These are phyloP conservation scores for Oophaga pumilio DNA, from an alignment of 2,113 vertebrate genomes.

Conservation along the genomic window DNA sequence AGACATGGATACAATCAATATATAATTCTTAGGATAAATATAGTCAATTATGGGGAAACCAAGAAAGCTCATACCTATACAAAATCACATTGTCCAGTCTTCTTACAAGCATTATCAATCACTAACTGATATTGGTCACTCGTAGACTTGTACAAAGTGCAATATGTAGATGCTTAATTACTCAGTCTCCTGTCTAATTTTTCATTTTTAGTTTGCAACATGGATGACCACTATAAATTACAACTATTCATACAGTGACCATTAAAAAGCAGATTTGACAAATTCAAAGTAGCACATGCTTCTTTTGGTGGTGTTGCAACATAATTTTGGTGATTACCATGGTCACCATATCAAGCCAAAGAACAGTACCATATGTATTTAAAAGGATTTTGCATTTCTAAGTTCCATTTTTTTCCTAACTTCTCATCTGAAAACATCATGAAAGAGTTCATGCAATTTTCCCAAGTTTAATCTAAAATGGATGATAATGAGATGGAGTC, in stretches of 20 bases:
- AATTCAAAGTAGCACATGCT: neutral
- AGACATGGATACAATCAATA: neutral
- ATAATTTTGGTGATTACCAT: neutral
- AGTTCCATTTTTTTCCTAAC: slow-evolving; percentile 39
- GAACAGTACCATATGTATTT: slow-evolving; percentile 62
- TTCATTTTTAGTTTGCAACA: neutral
- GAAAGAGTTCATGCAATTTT: slow-evolving; percentile 67
- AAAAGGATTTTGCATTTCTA: slow-evolving; percentile 59
- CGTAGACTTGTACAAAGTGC: neutral
- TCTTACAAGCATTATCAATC: neutral
- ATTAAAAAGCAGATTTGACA: too few relatives aligned
- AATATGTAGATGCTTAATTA: neutral
- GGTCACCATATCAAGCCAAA: neutral
- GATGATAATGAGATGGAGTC: slow-evolving; percentile 62
- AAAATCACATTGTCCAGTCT: neutral
- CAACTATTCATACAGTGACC: neutral
- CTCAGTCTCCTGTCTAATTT: neutral
- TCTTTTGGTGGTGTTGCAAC: neutral
- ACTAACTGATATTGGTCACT: neutral
- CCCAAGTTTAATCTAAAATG: slow-evolving; percentile 61
- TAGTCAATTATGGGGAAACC: neutral
- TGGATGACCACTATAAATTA: neutral
- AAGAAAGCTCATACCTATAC: too few relatives aligned
- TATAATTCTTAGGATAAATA: neutral
- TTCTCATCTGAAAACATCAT: slow-evolving; percentile 57